Conservation (phyloP, 35 echinoderm and acorn worm genomes). For the Ptychodera flava region DNA sequence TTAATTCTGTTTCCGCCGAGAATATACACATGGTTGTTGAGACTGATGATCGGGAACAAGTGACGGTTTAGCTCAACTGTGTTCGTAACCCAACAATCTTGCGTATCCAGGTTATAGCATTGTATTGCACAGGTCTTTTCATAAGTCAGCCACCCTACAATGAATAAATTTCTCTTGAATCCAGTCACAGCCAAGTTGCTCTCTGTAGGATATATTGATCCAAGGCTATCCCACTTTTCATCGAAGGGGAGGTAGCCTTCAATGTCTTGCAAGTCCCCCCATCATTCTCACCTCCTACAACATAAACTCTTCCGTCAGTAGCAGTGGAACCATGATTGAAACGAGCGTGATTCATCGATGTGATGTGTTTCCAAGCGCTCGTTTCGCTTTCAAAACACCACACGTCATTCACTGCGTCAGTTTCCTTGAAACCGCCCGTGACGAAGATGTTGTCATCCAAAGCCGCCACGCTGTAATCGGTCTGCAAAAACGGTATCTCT, state of each 20-base stretch:
- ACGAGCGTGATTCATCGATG: slow-evolving; percentile 19
- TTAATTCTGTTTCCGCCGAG: slow-evolving; percentile 57
- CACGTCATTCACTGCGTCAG: slow-evolving; percentile 39
- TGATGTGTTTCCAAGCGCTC: slow-evolving; percentile 30
- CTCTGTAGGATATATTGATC: slow-evolving; percentile 41
- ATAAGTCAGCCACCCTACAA: slow-evolving; percentile 51
- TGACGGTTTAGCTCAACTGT: slow-evolving; percentile 54
- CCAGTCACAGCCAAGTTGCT: slow-evolving; percentile 47
- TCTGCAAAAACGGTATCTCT: slow-evolving; percentile 41
- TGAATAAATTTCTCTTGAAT: slow-evolving; percentile 42
- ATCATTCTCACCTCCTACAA: slow-evolving; percentile 61
- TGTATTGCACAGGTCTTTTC: slow-evolving; percentile 52
- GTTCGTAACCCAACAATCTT: slow-evolving; percentile 42
- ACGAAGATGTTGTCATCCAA: slow-evolving; percentile 44
- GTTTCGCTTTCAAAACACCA: slow-evolving; percentile 37
- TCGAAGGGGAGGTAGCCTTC: slow-evolving; percentile 42
- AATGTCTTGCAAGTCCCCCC: slow-evolving; percentile 33
- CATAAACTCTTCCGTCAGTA: slow-evolving; percentile 40
- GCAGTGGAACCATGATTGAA: slow-evolving; percentile 55
- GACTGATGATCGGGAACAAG: slow-evolving; percentile 37
- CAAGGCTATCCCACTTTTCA: slow-evolving; percentile 48
- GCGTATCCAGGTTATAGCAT: slow-evolving; percentile 47
- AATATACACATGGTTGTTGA: slow-evolving; percentile 37
- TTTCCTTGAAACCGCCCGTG: slow-evolving; percentile 42
- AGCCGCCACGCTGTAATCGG: slow-evolving; percentile 55